A percentile compares a stretch with the other conserved stretches of the same genome.
Evolutionary conservation across 1,140 invertebrate species (phyloP).

Genomic region (Heliconius melpomene): DNA sequence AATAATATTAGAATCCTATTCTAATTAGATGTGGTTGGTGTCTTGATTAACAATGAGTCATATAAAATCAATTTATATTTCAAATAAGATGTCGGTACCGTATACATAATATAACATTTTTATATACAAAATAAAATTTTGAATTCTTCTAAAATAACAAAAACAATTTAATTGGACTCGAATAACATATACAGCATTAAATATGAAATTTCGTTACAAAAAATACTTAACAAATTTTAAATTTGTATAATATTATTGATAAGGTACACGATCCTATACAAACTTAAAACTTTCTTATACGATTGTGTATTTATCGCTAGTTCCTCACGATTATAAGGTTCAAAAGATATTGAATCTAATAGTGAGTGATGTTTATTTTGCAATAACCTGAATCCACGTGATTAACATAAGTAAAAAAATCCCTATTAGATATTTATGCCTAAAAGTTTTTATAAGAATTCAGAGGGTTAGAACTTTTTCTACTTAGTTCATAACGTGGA

Average conservation of each 20-base stretch:
- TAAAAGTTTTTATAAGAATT: constrained; percentile 28
- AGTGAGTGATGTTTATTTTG: constrained; percentile 56
- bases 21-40: constrained; percentile 32
- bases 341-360: constrained; percentile 60
- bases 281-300: constrained; percentile 28
- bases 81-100: constrained; percentile 21
- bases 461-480: constrained; percentile 40
- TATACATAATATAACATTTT: constrained; percentile 33
- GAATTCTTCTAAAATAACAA: constrained; percentile 8
- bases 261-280: constrained; percentile 4
- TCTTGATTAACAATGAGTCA: constrained; percentile 40
- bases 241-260: constrained; percentile 26
- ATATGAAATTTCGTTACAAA: constrained; percentile 16
- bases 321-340: constrained; percentile 60
- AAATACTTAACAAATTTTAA: constrained; percentile 23
- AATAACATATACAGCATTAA: constrained; percentile 21
- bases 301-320: constrained; percentile 27
- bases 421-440: constrained; percentile 38
- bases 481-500: constrained; percentile 53
- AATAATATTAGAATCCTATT: constrained; percentile 35
- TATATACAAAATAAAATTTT: constrained; percentile 41
- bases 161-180: constrained; percentile 10
- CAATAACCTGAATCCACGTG: constrained; percentile 57
- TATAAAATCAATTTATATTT: constrained; percentile 28
- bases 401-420: constrained; percentile 44